These are phyloP conservation scores for Tachysurus fulvidraco DNA, from an alignment of 2,113 vertebrate species.

Conservation along the genomic window DNA sequence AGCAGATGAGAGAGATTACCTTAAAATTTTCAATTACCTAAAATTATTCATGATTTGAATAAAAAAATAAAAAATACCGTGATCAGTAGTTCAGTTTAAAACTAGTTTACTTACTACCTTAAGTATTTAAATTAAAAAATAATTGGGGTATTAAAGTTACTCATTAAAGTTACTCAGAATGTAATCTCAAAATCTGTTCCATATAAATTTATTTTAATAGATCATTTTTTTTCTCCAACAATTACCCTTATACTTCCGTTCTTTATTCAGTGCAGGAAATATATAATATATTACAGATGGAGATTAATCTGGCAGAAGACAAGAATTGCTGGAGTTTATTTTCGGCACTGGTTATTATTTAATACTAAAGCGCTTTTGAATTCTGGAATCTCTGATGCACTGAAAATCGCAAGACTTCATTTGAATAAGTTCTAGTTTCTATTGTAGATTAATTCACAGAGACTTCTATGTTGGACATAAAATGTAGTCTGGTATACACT, in stretches of 20 bases:
- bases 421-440: no score
- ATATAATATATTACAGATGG: neutral
- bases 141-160: neutral
- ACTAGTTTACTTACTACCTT: neutral
- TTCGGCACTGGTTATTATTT: neutral
- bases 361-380: neutral
- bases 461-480: no score
- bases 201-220: neutral
- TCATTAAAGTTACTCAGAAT: neutral
- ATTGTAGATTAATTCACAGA: no score
- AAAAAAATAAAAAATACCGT: no score
- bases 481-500: no score
- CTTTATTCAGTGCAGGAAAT: neutral
- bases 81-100: neutral
- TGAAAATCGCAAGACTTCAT: no score
- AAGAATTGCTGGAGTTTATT: neutral
- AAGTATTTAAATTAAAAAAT: neutral
- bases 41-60: neutral
- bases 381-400: neutral
- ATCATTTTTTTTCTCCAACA: neutral
- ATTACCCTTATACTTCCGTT: neutral
- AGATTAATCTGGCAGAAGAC: neutral
- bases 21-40: neutral
- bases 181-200: neutral
- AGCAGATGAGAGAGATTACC: neutral